These are phyloP conservation scores for Triplophysa dalaica DNA, from an alignment of 2,113 vertebrate species.

Conservation along the genomic window DNA sequence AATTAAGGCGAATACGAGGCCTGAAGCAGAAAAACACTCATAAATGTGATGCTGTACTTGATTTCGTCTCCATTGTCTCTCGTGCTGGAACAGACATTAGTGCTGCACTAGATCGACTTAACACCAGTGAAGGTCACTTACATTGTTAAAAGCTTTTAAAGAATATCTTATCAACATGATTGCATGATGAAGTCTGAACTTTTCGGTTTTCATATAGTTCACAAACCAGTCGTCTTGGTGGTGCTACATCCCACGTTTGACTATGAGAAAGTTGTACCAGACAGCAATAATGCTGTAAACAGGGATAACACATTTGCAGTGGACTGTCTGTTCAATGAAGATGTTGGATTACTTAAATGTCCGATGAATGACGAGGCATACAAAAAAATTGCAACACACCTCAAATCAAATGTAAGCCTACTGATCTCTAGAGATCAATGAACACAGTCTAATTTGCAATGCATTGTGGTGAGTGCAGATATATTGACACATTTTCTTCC, in stretches of 20 bases:
- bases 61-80: slow-evolving; percentile 21
- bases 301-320: not conserved
- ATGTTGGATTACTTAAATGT: not conserved
- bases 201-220: not conserved
- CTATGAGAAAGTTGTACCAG: no score
- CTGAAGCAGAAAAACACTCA: not conserved
- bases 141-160: not conserved
- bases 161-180: not conserved
- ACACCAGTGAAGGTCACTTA: not conserved
- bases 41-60: not conserved
- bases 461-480: no score
- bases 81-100: slow-evolving; percentile 18
- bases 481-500: no score
- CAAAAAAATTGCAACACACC: rapidly evolving
- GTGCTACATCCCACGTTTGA: not conserved
- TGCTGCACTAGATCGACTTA: not conserved
- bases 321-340: slow-evolving; percentile 46
- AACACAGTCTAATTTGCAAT: no score
- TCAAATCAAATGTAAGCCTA: not conserved
- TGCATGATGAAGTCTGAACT: not conserved
- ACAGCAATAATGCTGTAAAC: not conserved
- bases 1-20: not conserved
- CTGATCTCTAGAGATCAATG: no score
- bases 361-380: rapidly evolving
- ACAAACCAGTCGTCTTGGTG: not conserved